Evolutionary conservation across 2,888 invertebrate species (phyloP), one percentile per base, ranked within the genome.

Genomic region (Carpatolechia fugitivella): DNA sequence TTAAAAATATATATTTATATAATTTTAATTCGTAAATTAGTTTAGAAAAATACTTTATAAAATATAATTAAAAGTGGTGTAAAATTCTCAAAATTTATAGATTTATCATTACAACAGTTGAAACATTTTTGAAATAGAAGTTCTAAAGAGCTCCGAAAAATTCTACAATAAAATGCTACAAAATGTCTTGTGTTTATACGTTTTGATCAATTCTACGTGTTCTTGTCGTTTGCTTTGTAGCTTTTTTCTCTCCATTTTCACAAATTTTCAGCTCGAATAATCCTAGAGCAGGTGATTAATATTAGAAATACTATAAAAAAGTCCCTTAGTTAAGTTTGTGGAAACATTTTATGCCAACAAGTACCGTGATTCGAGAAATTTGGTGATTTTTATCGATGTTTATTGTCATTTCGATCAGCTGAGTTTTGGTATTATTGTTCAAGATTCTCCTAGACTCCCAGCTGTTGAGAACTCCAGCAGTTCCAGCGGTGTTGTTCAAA

Each of bases 371-470:
- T 24, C 38, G 36, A 16, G 29, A 36, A 16, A 38, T 16, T 30
- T 4, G 33, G 1, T 33, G 24, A 20, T 40, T 40, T 46, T 54
- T 3, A 14, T 18, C n/a, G 29, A 48, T 61, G 58, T 60, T 60
- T 59, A 56, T 52, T 47, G 24, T 55, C 20, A 52, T 54, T 56
- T 54, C 50, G 62, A 85, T 85, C 90, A 89, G 88, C 90, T 89
- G 90, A 81, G 88, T 82, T 86, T 87, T 89, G 88, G 88, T 90
- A 84, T 89, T 80, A 70, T 85, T 77, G 64, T 63, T 29, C 58
- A 54, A 64, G 68, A 65, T 60, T 65, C 51, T 57, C 59, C 46
- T 50, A 56, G 55, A 64, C 51, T 57, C 50, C 56, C 56, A 52
- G 24, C 58, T 55, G 50, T 55, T 59, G 36, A 20, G 52, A 60